phyloP scores from a whole-genome alignment of 2,797 vertebrate genomes.

The Lepidocolaptes lacrymiger region DNA sequence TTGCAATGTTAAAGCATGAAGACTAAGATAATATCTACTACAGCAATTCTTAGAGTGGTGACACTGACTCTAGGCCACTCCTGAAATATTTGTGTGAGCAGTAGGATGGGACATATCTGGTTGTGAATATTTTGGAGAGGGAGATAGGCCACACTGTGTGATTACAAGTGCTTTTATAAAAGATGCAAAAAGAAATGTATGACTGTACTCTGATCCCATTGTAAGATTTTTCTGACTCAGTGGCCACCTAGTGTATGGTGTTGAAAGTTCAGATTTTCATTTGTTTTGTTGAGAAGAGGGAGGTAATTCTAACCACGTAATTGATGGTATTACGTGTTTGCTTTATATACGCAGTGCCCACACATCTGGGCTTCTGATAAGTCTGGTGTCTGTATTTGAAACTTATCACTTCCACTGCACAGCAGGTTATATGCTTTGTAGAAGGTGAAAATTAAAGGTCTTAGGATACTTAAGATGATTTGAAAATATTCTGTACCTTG shows the following conservation, averaged over 20 bases:
- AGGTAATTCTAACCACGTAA: neutral
- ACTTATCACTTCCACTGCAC: neutral
- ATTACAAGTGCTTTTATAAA: neutral
- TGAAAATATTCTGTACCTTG: neutral
- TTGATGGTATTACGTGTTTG: neutral
- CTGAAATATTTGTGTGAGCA: neutral
- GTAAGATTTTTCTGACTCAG: neutral
- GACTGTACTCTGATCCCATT: neutral
- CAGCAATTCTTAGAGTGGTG: neutral
- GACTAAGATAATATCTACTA: neutral
- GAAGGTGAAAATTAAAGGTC: neutral
- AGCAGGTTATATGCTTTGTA: neutral
- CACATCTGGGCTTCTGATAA: neutral
- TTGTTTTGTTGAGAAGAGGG: neutral
- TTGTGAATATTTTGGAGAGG: neutral
- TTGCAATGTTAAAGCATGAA: accelerated
- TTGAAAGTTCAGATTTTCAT: neutral
- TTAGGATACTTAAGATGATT: neutral
- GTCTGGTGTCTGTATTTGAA: neutral
- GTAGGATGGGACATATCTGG: neutral
- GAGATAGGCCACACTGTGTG: neutral
- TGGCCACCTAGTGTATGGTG: neutral
- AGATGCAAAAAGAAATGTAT: neutral
- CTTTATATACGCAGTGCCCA: neutral
- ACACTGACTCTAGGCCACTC: neutral